phyloP scores from a whole-genome alignment of 2,888 invertebrate species.

The Drosophila eohydei region DNA sequence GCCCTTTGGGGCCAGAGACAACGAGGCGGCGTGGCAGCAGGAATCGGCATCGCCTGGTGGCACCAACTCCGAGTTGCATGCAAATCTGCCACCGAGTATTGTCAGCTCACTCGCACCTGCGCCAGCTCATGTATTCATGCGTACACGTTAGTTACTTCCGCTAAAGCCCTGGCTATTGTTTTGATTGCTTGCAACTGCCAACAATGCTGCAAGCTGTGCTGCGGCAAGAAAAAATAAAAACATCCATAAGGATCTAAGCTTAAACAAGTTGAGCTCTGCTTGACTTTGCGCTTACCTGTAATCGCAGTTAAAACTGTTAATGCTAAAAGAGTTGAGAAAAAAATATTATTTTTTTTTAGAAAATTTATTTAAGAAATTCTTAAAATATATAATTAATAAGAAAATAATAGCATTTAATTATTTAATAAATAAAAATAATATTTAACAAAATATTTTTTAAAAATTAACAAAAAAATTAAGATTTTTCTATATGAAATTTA shows the following conservation, averaged over 20 bases:
- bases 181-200: constrained; percentile 44
- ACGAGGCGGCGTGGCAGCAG: neutral
- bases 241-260: constrained; percentile 3
- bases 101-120: constrained; percentile 8
- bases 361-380: too few relatives aligned
- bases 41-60: neutral
- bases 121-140: constrained; percentile 2
- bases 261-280: neutral
- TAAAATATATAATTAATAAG: too few relatives aligned
- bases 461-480: too few relatives aligned
- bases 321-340: too few relatives aligned
- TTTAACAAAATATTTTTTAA: too few relatives aligned
- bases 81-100: constrained; percentile 20
- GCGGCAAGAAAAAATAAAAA: constrained; percentile 1
- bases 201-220: constrained; percentile 31
- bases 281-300: constrained; percentile 2
- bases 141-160: constrained; percentile 29
- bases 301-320: too few relatives aligned
- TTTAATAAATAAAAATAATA: too few relatives aligned
- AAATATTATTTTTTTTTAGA: too few relatives aligned
- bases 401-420: too few relatives aligned
- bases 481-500: too few relatives aligned
- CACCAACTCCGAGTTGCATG: constrained; percentile 7
- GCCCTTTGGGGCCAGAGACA: constrained; percentile 16
- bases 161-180: constrained; percentile 40